Base-by-base conservation (phyloP, 2,888 invertebrate genomes). In the Vesta saturnalis region DNA sequence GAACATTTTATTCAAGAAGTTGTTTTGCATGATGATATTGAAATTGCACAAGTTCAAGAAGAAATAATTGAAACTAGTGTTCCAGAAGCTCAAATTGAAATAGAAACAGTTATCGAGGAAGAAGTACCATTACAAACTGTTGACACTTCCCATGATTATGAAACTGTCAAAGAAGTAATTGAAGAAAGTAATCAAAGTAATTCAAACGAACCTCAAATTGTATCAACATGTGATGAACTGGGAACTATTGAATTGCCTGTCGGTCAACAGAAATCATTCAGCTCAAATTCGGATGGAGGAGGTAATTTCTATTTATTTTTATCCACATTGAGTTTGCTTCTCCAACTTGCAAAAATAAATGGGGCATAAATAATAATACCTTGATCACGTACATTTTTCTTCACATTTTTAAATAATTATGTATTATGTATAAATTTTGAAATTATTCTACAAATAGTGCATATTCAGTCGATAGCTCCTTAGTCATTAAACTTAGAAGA, bases 21-120 rank as follows among this genome's bases (percentile, higher is more conserved):
- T 54, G 21, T 52, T 19, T 5, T 18, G 16, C 16, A 52, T 4
- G 10, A 39, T 12, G 8, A 39, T n/a, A n/a, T 39, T 39, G 39
- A 12, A 1, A 39, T 10, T 39, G 12, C 39, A 6, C 39, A 39
- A 39, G 39, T 4, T 3, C 39, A 49, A 2, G 19, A 49, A 18
- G 19, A 10, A 49, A 15, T 49, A 18, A n/a, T 49, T 16, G 49
- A 49, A 15, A 10, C 10, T 49, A 49, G 15, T 1, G 18, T 14
- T 49, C 1, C 49, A n/a, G n/a, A n/a, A n/a, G n/a, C n/a, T n/a
- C n/a, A n/a, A n/a, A n/a, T n/a, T n/a, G n/a, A n/a, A n/a, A n/a
- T n/a, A n/a, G n/a, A n/a, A n/a, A 35, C 10, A 47, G 47, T 47
- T 47, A 47, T 47, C 47, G 47, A 47, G n/a, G 12, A 47, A 47